Percentiles rank a stretch among this genome's conserved stretches.
phyloP scores from a whole-genome alignment of 2,113 vertebrate species.

The Xenopus borealis region DNA sequence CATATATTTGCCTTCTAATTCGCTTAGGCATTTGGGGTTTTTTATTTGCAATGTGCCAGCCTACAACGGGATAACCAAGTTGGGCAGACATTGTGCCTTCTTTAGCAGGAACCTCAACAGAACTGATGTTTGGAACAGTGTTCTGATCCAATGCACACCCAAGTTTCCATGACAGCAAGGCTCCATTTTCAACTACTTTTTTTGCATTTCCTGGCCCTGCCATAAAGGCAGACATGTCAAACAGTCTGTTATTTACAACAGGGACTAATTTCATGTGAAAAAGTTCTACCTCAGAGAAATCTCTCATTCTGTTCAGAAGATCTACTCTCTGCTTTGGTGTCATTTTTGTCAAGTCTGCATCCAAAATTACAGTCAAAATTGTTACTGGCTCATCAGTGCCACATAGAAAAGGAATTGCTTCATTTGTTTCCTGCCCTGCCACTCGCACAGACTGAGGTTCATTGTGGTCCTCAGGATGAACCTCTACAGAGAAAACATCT shows the following conservation, averaged over 20 bases:
- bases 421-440: constrained; percentile 64
- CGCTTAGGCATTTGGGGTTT: constrained; percentile 85
- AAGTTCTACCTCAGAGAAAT: constrained; percentile 82
- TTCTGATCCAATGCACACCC: constrained; percentile 88
- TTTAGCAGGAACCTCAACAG: constrained; percentile 85
- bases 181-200: constrained; percentile 94
- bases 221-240: constrained; percentile 97
- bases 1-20: constrained; percentile 84
- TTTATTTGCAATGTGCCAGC: constrained; percentile 97
- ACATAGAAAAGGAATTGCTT: constrained; percentile 71
- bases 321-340: constrained; percentile 80
- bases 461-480: constrained; percentile 85
- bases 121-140: constrained; percentile 84
- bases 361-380: constrained; percentile 89
- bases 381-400: constrained; percentile 81
- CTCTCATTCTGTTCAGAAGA: constrained; percentile 78
- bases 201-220: constrained; percentile 95
- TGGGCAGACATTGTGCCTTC: constrained; percentile 88
- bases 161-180: constrained; percentile 90
- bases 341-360: constrained; percentile 96
- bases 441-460: constrained; percentile 75
- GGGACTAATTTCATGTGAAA: constrained; percentile 89
- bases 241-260: constrained; percentile 93
- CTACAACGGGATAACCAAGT: constrained; percentile 92
- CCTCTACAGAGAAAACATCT: constrained; percentile 90